These are phyloP conservation scores for Sabatieria punctata DNA, from an alignment of 2,888 invertebrate species.

Conservation along the genomic window DNA sequence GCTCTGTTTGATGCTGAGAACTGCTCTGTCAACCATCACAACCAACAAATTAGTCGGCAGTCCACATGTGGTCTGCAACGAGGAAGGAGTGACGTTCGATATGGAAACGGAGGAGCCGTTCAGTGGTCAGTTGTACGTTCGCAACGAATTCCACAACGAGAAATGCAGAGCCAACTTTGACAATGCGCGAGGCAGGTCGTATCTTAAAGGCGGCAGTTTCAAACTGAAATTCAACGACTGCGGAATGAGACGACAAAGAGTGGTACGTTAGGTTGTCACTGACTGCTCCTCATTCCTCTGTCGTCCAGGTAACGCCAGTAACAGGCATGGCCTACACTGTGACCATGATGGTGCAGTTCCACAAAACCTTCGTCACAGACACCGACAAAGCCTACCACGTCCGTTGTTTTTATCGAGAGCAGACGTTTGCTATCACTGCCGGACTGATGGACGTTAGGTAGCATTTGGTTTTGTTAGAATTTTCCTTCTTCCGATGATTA, in stretches of 20 bases:
- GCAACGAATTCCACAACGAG: slow-evolving; percentile 8
- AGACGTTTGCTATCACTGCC: not conserved
- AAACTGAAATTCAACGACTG: slow-evolving; percentile 9
- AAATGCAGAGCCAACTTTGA: slow-evolving; percentile 8
- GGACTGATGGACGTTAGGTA: slow-evolving; percentile 6
- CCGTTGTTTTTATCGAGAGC: slow-evolving; percentile 10
- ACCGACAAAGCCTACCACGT: slow-evolving; percentile 9
- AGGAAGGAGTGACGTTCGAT: slow-evolving; percentile 6
- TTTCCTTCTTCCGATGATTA: not conserved
- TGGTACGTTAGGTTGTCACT: too few species aligned
- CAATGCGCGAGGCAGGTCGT: not conserved
- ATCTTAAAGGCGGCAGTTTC: slow-evolving; percentile 8
- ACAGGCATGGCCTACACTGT: slow-evolving; percentile 10
- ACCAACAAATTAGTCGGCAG: not conserved
- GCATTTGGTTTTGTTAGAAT: not conserved
- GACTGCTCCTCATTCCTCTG: too few species aligned
- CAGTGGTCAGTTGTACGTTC: slow-evolving; percentile 8
- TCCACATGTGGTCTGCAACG: slow-evolving; percentile 6
- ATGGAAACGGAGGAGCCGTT: slow-evolving; percentile 10
- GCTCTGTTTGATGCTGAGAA: too few species aligned
- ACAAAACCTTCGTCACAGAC: slow-evolving; percentile 8
- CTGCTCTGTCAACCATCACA: too few species aligned
- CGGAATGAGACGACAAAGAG: slow-evolving; percentile 10
- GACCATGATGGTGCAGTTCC: slow-evolving; percentile 10
- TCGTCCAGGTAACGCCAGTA: slow-evolving; percentile 9